These are phyloP conservation scores for Amazona vittata DNA, from an alignment of 2,113 vertebrate genomes.

Conservation along the genomic window DNA sequence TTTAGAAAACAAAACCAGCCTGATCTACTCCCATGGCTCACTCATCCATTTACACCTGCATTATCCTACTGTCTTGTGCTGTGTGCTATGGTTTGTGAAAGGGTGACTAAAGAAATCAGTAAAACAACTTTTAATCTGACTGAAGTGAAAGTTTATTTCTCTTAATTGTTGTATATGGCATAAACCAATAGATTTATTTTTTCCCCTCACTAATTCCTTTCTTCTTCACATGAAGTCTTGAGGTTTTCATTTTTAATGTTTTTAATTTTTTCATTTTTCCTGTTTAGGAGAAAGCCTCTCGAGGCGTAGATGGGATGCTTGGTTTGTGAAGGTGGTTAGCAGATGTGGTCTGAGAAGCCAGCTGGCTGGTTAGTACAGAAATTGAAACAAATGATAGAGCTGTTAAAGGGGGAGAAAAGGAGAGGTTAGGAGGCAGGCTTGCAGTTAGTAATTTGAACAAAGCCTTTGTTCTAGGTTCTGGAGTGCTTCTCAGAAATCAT, in stretches of 20 bases:
- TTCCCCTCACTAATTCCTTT: neutral
- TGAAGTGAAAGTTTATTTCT: neutral
- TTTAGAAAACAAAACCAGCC: neutral
- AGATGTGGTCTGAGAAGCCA: neutral
- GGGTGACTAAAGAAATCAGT: neutral
- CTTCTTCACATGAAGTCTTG: neutral
- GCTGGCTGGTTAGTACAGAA: neutral
- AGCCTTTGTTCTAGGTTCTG: neutral
- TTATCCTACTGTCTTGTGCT: neutral
- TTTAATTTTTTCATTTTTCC: neutral
- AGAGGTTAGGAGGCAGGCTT: neutral
- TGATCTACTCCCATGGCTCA: neutral
- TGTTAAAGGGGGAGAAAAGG: neutral
- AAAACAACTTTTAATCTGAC: neutral
- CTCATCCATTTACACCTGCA: rapidly evolving
- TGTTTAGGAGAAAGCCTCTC: neutral
- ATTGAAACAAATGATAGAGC: neutral
- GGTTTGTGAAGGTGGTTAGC: neutral
- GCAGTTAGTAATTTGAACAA: neutral
- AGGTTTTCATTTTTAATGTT: neutral
- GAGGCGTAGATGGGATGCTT: neutral
- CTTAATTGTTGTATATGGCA: neutral
- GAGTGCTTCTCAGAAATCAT: neutral
- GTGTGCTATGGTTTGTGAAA: neutral
- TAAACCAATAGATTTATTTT: neutral